phyloP scores from a whole-genome alignment of 1,140 invertebrate genomes.

The Zaprionus capensis region DNA sequence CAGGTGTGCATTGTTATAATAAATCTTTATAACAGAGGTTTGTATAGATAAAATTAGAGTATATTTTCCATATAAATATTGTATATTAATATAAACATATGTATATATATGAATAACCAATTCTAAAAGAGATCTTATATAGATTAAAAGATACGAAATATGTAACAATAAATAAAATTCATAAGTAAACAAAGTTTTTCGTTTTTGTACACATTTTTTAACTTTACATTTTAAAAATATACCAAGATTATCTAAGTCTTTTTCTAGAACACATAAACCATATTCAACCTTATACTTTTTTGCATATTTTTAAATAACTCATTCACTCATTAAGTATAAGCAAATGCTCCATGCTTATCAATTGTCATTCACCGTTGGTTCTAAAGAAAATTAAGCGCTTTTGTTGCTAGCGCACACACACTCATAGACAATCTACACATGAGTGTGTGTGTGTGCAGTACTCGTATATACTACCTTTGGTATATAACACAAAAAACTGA shows the following conservation, averaged over 20 bases:
- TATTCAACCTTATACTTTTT: background rate
- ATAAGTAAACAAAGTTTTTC: no score
- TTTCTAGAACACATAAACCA: no score
- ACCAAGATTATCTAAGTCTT: background rate
- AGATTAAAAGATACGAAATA: no score
- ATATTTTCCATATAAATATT: background rate
- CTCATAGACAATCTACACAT: background rate
- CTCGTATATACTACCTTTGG: conserved; percentile 1
- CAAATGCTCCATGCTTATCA: conserved; percentile 29
- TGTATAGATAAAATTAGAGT: background rate
- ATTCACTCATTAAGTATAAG: conserved; percentile 9
- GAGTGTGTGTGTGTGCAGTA: background rate
- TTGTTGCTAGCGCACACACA: conserved; percentile 23
- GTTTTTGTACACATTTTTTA: background rate
- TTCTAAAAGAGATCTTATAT: no score
- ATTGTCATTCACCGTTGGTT: conserved; percentile 10
- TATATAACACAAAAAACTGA: conserved; percentile 29
- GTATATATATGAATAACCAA: no score
- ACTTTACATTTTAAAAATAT: background rate
- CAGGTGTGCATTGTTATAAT: no score
- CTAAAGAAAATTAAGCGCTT: conserved; percentile 20
- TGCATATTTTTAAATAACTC: background rate
- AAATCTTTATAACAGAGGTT: no score
- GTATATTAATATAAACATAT: no score
- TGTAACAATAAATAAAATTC: no score